phyloP scores from a whole-genome alignment of 2,888 invertebrate genomes.

The Coenonympha arcania region DNA sequence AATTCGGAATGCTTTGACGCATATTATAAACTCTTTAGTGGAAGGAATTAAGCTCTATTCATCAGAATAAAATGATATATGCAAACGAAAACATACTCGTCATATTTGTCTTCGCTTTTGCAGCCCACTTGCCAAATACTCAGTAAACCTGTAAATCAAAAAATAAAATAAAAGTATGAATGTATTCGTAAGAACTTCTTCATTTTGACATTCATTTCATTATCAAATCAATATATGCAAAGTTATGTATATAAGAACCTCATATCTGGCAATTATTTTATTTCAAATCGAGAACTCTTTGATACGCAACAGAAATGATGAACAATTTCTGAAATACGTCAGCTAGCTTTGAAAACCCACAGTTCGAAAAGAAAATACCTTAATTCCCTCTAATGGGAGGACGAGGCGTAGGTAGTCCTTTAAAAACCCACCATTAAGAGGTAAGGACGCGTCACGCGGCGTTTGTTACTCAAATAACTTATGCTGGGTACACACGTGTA shows the following conservation, averaged over 20 bases:
- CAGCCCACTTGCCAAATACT: constrained; percentile 41
- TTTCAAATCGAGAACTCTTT: not conserved
- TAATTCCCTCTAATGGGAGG: constrained; percentile 27
- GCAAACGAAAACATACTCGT: constrained; percentile 53
- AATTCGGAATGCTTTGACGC: too few species aligned
- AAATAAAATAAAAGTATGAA: too few species aligned
- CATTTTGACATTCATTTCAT: too few species aligned
- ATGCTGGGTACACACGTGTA: not conserved
- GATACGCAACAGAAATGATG: not conserved
- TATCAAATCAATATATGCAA: too few species aligned
- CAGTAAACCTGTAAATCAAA: constrained; percentile 43
- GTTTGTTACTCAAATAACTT: constrained; percentile 35
- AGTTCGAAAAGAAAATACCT: constrained; percentile 2
- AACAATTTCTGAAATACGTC: not conserved
- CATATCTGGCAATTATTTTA: not conserved
- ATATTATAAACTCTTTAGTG: not conserved
- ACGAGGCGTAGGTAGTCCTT: constrained; percentile 23
- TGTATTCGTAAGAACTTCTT: too few species aligned
- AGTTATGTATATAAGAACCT: not conserved
- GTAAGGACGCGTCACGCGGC: constrained; percentile 29
- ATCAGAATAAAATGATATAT: too few species aligned
- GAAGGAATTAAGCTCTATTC: too few species aligned
- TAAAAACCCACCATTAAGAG: constrained; percentile 31
- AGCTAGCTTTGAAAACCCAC: not conserved
- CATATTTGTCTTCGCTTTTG: constrained; percentile 40